Evolutionary conservation across 2,888 invertebrate genomes (phyloP).

Genomic region (Salticus scenicus): DNA sequence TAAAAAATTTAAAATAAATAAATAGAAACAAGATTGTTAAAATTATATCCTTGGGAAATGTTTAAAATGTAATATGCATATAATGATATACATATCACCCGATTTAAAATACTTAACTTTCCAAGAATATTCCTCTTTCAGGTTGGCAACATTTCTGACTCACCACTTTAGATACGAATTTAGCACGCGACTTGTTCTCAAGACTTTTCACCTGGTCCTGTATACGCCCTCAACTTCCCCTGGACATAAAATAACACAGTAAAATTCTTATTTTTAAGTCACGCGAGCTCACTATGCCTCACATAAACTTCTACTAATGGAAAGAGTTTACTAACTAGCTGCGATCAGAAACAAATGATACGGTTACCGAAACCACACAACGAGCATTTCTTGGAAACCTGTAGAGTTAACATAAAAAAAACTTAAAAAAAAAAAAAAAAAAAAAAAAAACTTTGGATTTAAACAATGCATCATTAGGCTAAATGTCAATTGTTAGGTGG

Average conservation of each 20-base stretch:
- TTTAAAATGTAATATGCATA: too few species aligned
- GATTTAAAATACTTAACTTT: too few species aligned
- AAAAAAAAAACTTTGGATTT: too few species aligned
- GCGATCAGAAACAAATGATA: conserved; percentile 34
- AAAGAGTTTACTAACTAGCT: conserved; percentile 44
- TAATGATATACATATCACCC: too few species aligned
- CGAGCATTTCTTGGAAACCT: conserved; percentile 2
- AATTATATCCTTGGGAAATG: too few species aligned
- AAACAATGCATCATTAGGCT: too few species aligned
- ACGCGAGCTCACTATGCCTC: conserved; percentile 27
- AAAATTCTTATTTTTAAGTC: background rate
- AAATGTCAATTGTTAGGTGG: too few species aligned
- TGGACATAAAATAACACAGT: background rate
- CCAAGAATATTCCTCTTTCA: too few species aligned
- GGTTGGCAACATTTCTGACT: background rate
- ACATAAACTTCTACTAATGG: conserved; percentile 42
- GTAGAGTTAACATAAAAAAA: background rate
- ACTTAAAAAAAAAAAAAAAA: too few species aligned
- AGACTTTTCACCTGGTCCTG: background rate
- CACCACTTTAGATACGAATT: background rate
- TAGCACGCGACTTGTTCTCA: conserved; percentile 12
- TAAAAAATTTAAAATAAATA: too few species aligned
- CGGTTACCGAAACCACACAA: background rate
- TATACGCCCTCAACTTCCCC: background rate
- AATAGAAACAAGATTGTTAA: too few species aligned